A percentile compares a stretch with the other conserved stretches of the same genome.
These are phyloP conservation scores for Hirtodrosophila trivittata DNA, from an alignment of 2,888 invertebrate species.

Conservation along the genomic window DNA sequence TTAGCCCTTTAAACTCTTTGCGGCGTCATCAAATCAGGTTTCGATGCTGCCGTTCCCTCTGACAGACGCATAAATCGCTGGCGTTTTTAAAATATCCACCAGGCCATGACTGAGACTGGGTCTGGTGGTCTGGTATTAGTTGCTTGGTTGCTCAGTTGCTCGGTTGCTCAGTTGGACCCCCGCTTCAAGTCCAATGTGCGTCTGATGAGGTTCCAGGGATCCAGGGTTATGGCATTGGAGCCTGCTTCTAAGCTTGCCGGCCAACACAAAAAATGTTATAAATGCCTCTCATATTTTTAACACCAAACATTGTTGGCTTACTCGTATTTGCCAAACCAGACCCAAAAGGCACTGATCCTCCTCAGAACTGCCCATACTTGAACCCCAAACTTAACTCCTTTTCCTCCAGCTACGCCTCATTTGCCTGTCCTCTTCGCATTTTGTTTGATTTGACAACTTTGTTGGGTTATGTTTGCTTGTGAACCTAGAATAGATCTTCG, in stretches of 20 bases:
- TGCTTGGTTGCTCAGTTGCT: background rate
- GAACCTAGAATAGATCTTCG: conserved; percentile 42
- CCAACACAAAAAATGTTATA: conserved; percentile 44
- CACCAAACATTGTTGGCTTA: conserved; percentile 56
- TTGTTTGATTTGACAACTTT: conserved; percentile 77
- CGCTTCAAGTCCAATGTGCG: conserved; percentile 10
- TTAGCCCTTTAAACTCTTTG: conserved; percentile 72
- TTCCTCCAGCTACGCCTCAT: conserved; percentile 26
- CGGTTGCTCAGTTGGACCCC: conserved; percentile 17
- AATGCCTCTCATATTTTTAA: conserved; percentile 68
- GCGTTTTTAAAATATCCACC: conserved; percentile 67
- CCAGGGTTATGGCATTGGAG: conserved; percentile 16
- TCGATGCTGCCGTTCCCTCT: conserved; percentile 36
- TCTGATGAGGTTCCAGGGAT: conserved; percentile 1
- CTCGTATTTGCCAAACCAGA: conserved; percentile 4
- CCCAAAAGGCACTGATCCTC: conserved; percentile 4
- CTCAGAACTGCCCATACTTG: conserved; percentile 10
- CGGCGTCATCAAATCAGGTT: conserved; percentile 75
- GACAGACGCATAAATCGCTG: conserved; percentile 73
- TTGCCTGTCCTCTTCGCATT: conserved; percentile 22
- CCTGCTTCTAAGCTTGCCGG: conserved; percentile 14
- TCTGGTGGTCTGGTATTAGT: conserved; percentile 8
- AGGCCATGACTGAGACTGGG: conserved; percentile 13
- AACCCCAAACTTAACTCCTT: conserved; percentile 18
- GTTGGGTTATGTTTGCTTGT: conserved; percentile 55